Evolutionary conservation across 2,888 invertebrate genomes (phyloP), one percentile per base, ranked within the genome.

Genomic region (Pecten maximus): DNA sequence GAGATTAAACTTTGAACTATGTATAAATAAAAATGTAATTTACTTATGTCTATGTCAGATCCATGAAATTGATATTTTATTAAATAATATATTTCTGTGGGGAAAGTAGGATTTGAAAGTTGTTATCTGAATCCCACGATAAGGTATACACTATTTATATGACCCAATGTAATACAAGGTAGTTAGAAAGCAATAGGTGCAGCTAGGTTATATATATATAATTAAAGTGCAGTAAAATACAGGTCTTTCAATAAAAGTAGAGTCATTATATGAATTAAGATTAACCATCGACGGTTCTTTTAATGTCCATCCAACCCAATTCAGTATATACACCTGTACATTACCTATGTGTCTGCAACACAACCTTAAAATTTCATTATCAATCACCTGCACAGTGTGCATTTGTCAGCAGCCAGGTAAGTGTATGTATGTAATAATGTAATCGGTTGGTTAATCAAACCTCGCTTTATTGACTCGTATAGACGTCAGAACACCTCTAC

Each of bases 391-490:
- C 10, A 74, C 74, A 74, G 35, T 28, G 35, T 8, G 10, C 28
- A 74, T 28, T 74, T 74, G 74, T 74, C 74, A 74, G 74, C 74
- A 74, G 28, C 74, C 74, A 74, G 19, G 74, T 23, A 74, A 23
- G 60, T 60, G 23, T 15, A 48, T 74, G 74, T 28, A 35, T 8
- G 35, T 74, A 74, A 74, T 74, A 28, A n/a, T 54, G 54, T 54
- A 54, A 74, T 74, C 35, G 19, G 28, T 23, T 2, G 50, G 50
- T 54, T 12, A 35, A 74, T 74, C 35, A 74, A 74, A 74, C 16
- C 8, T 35, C 35, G 12, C 74, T 74, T 74, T 74, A 74, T 74
- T 6, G 74, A 74, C 74, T 35, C 35, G 35, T 8, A 35, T 35
- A 74, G 15, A 74, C 28, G 35, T 74, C 35, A 35, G 60, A 16